These are phyloP conservation scores for Globodera ellingtonae DNA, from an alignment of 1,140 invertebrate genomes.

Conservation along the genomic window DNA sequence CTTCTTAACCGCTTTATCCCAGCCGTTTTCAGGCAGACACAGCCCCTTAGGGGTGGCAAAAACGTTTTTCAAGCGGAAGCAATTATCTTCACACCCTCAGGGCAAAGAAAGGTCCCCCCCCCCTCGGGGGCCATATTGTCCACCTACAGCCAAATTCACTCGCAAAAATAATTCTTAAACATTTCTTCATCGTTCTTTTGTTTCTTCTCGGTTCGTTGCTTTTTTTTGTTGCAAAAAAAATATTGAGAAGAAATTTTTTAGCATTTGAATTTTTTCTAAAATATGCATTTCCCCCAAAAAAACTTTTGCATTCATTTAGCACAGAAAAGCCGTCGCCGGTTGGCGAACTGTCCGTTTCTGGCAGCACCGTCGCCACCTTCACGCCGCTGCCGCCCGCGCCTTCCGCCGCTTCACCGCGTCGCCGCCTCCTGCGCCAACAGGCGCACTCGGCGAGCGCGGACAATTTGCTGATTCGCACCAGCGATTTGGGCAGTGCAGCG, in stretches of 20 bases:
- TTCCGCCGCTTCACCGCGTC: background rate
- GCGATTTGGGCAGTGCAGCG: background rate
- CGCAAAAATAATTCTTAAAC: background rate
- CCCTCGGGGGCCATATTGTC: background rate
- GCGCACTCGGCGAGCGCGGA: slow-evolving; percentile 1
- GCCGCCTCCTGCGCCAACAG: background rate
- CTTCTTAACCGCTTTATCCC: too few species aligned
- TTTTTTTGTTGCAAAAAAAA: background rate
- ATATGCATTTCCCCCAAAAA: too few species aligned
- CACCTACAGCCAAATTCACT: background rate
- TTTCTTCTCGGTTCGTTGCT: too few species aligned
- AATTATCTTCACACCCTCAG: slow-evolving; percentile 20
- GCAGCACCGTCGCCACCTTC: background rate
- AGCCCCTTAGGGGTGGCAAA: background rate
- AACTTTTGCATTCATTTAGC: background rate
- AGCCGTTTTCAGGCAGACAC: too few species aligned
- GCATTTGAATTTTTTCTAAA: background rate
- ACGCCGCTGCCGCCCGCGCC: background rate
- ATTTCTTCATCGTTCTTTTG: background rate
- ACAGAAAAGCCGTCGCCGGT: background rate
- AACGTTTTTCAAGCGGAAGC: too few species aligned
- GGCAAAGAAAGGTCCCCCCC: background rate
- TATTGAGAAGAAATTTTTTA: background rate
- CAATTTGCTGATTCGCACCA: slow-evolving; percentile 8
- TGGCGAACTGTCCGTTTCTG: background rate